Base-by-base conservation (phyloP, 2,113 vertebrate genomes). In the Aleadryas rufinucha region DNA sequence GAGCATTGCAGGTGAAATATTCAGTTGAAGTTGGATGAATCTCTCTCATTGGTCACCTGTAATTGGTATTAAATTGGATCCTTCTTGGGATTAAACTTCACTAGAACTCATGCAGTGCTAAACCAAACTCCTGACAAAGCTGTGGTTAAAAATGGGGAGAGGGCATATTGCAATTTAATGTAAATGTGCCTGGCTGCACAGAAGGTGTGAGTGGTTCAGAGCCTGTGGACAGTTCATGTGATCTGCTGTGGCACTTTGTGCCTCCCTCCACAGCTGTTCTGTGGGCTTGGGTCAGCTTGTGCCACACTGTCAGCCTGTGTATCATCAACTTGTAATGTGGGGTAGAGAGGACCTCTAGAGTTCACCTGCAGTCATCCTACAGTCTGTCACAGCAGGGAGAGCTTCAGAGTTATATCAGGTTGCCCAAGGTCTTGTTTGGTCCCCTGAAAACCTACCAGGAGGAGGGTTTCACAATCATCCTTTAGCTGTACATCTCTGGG, bases 311-410 rank as follows among this genome's bases (percentile, higher is more conserved):
- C 61, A 50, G 61, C 13, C 66, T 88, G 16, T 33, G 5, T 33
- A 8, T 27, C 18, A 15, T 5, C 0, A 0, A 5, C 42, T 75
- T 0, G 0, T 52, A 37, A 18, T 19, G 42, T 24, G 26, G 27
- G n/a, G 4, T n/a, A 31, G n/a, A 94, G 41, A 31, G 44, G 31
- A 75, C 56, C 47, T 71, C 60, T 37, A 30, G 26, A 72, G 31
- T 37, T 77, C 77, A 52, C 18, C 33, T 60, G 24, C 64, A 63
- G 31, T 42, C 49, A 77, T 49, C 56, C 11, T 35, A 21, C 39
- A 42, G 6, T 23, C 37, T 85, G n/a, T 70, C 52, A 42, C 47
- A 79, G 37, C 54, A 57, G 37, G 42, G 26, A 12, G 21, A 54
- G 52, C 33, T 83, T 66, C 28, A 9, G 30, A 18, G 20, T 26